A percentile compares a stretch with the other conserved stretches of the same genome.
phyloP scores from a whole-genome alignment of 2,797 vertebrate species.

The Balearica regulorum region DNA sequence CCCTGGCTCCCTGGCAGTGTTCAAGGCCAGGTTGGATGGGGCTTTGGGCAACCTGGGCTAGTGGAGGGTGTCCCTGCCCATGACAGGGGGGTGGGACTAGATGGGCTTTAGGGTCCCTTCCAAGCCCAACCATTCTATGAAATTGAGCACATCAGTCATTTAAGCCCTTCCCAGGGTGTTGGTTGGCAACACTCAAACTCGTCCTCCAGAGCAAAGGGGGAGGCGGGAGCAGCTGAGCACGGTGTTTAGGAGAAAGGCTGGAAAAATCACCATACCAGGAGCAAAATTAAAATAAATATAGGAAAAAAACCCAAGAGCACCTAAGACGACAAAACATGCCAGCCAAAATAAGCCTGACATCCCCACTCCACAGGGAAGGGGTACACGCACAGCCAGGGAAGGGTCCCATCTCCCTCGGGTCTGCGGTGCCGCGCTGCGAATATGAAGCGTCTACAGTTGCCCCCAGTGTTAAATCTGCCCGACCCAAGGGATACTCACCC shows the following conservation, averaged over 20 bases:
- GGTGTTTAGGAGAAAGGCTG: neutral
- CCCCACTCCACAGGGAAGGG: fast-evolving
- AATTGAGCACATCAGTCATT: neutral
- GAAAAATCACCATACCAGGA: neutral
- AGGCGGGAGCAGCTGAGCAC: neutral
- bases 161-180: neutral
- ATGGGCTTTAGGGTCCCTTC: no score
- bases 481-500: neutral
- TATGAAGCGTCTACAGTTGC: neutral
- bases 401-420: neutral
- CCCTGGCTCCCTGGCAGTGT: no score
- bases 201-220: neutral
- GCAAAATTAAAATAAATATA: neutral
- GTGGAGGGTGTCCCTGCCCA: no score
- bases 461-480: neutral
- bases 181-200: neutral
- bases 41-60: no score
- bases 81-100: no score
- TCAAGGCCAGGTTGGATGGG: no score
- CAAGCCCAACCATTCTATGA: no score
- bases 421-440: neutral
- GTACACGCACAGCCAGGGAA: neutral
- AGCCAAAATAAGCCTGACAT: neutral
- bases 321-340: neutral
- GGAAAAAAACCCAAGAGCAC: neutral